Conservation (phyloP, 2,113 vertebrate genomes). For the Limnothrissa miodon region DNA sequence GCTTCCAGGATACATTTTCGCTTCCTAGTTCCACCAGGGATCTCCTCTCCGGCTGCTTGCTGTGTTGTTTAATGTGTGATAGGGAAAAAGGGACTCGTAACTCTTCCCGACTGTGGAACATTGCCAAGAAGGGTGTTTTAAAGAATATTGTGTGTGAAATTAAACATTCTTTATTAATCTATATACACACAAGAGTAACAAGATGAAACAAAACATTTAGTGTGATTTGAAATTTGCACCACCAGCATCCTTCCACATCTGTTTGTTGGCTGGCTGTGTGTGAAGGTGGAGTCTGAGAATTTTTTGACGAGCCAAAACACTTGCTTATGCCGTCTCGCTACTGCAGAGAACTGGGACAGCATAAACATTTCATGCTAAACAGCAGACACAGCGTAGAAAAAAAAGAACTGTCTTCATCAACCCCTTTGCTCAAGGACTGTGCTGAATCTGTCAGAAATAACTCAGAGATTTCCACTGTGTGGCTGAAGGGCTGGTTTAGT, state of each 20-base stretch:
- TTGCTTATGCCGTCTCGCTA: neutral
- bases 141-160: neutral
- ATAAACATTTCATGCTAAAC: neutral
- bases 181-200: neutral
- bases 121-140: too few species aligned
- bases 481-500: neutral
- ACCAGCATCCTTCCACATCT: neutral
- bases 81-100: neutral
- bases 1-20: conserved; percentile 6
- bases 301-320: neutral
- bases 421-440: neutral
- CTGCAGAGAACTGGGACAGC: neutral
- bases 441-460: conserved; percentile 11
- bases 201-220: neutral
- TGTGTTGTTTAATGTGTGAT: neutral
- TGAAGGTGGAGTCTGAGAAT: neutral
- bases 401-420: neutral
- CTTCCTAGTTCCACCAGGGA: neutral
- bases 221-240: neutral
- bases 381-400: neutral
- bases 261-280: neutral
- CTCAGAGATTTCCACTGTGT: neutral
- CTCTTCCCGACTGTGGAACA: neutral
- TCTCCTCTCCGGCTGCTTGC: neutral
- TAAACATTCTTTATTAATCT: neutral